Evolutionary conservation across 1,140 invertebrate species (phyloP), one percentile per base, ranked within the genome.

Genomic region (fruit fly (Drosophila melanogaster)): DNA sequence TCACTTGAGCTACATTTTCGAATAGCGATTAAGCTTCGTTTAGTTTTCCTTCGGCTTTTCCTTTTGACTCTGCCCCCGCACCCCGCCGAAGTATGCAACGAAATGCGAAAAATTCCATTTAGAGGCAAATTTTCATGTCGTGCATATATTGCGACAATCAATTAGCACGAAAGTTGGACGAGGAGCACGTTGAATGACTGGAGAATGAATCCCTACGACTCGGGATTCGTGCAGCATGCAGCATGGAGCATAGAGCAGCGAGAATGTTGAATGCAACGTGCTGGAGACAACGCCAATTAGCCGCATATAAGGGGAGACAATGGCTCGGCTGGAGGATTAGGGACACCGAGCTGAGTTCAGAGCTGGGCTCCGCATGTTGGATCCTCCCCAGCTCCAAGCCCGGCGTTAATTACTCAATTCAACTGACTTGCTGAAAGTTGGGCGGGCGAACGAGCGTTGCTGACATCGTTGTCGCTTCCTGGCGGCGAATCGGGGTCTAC

Each of bases 371-470:
- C 24, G 3, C n/a, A 1, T 2, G 4, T 30, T 8, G 22, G 22
- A 7, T 26, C 12, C 44, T 47, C 41, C 30, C 37, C 24, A 12
- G 58, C 44, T 62, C 35, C 44, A 24, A 40, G 35, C 50, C 35
- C 37, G 49, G 64, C 81, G 81, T 86, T 86, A 86, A 86, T 86
- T 86, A 86, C 81, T 86, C 81, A 86, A 86, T 86, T 86, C 81
- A 79, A 77, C 74, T 71, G 81, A 78, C 70, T 83, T 56, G 55
- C 69, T 59, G 64, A 79, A 89, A 79, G 66, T 76, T 61, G 56
- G 33, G 66, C 57, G 79, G 77, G 66, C 70, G 61, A 64, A 58
- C 56, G 61, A 67, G 78, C 55, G 55, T 53, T 26, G 50, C 72
- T 77, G 79, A 57, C 65, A 67, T 66, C 81, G 70, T 65, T 78